Conservation (phyloP, 2,797 vertebrate species). For the Sebastes diaconus region DNA sequence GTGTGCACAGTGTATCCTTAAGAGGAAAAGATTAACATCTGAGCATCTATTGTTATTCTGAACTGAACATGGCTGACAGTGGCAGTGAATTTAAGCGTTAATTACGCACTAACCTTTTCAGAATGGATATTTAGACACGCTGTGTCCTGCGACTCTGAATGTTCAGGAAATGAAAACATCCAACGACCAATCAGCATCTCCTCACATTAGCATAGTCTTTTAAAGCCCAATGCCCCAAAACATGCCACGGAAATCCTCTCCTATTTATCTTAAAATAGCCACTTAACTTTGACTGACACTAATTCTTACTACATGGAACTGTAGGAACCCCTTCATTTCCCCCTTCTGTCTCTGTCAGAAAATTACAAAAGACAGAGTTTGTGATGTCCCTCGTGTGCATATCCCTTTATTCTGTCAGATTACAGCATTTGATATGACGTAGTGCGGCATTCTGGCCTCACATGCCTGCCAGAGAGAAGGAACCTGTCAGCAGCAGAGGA, state of each 20-base stretch:
- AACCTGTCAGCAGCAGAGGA: slow-evolving; percentile 92
- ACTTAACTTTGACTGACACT: slow-evolving; percentile 98
- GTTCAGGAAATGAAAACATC: slow-evolving; percentile 79
- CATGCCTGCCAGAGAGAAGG: slow-evolving; percentile 89
- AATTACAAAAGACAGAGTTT: slow-evolving; percentile 98
- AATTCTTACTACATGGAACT: slow-evolving; percentile 95
- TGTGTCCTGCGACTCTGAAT: slow-evolving; percentile 64
- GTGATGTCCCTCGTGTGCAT: slow-evolving; percentile 87
- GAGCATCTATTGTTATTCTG: slow-evolving; percentile 65
- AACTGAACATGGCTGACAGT: slow-evolving; percentile 74
- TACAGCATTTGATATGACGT: slow-evolving; percentile 95
- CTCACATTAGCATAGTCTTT: slow-evolving; percentile 77
- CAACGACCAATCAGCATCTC: slow-evolving; percentile 75
- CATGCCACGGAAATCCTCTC: slow-evolving; percentile 77
- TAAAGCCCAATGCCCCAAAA: slow-evolving; percentile 71
- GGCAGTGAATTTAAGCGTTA: slow-evolving; percentile 78
- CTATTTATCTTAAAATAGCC: slow-evolving; percentile 87
- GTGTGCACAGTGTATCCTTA: slow-evolving; percentile 5
- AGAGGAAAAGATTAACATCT: slow-evolving; percentile 55
- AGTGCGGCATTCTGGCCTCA: slow-evolving; percentile 88
- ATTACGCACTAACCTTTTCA: slow-evolving; percentile 82
- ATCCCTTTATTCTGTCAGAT: slow-evolving; percentile 94
- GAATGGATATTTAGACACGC: slow-evolving; percentile 77
- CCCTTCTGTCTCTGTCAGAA: slow-evolving; percentile 83
- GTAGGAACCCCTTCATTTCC: slow-evolving; percentile 90